These are phyloP conservation scores for Zoanthus sociatus DNA, from an alignment of 92 coral and sea anemone species.

Conservation along the genomic window DNA sequence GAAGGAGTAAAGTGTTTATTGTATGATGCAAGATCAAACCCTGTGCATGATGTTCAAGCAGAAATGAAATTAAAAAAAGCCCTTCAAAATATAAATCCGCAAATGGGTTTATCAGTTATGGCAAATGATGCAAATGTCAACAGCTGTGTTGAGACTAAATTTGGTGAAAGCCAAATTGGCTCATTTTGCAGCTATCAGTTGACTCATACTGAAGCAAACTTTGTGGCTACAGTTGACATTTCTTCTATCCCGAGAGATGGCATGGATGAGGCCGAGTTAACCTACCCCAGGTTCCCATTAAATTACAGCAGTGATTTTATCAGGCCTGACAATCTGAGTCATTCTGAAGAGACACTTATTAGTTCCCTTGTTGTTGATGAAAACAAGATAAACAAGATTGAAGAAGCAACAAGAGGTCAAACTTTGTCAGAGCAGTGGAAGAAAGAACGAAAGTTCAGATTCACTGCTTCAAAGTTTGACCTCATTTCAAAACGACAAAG, in stretches of 20 bases:
- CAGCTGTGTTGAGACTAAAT: not conserved
- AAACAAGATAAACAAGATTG: slow-evolving; percentile 15
- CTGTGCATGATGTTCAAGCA: not conserved
- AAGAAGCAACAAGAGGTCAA: slow-evolving; percentile 14
- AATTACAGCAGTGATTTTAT: not conserved
- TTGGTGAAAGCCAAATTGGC: slow-evolving; percentile 41
- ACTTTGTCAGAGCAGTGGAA: slow-evolving; percentile 44
- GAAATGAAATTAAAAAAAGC: slow-evolving; percentile 41
- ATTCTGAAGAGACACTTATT: not conserved
- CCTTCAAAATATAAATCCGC: slow-evolving; percentile 54
- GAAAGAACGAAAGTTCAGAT: slow-evolving; percentile 41
- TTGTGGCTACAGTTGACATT: slow-evolving; percentile 57
- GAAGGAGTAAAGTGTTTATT: slow-evolving; percentile 60
- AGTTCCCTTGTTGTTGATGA: slow-evolving; percentile 1
- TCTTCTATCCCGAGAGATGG: slow-evolving; percentile 47
- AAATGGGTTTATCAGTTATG: slow-evolving; percentile 44
- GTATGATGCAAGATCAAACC: slow-evolving; percentile 58
- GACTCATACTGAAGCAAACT: slow-evolving; percentile 64
- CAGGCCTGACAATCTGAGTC: not conserved
- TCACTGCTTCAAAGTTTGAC: slow-evolving; percentile 50
- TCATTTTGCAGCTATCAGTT: slow-evolving; percentile 58
- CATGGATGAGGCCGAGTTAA: not conserved
- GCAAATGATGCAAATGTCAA: not conserved
- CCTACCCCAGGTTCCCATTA: not conserved
- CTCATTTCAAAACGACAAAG: slow-evolving; percentile 51